phyloP scores from a whole-genome alignment of 2,888 invertebrate species.

The Heterodera filipjevi region DNA sequence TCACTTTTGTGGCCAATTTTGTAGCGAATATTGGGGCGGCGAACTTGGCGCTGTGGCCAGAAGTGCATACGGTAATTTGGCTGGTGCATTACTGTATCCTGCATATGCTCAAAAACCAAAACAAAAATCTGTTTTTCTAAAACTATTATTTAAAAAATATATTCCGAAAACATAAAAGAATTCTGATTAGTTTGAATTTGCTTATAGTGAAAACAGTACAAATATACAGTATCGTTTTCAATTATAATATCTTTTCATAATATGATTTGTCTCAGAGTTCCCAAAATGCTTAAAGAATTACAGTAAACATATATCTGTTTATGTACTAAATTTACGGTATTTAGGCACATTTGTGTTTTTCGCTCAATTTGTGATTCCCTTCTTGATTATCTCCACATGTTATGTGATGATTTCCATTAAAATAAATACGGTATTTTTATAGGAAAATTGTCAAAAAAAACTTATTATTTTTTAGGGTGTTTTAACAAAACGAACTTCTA shows the following conservation, averaged over 20 bases:
- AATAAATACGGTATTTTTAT: conserved; percentile 47
- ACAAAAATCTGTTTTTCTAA: not conserved
- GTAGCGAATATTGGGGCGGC: conserved; percentile 60
- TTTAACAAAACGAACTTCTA: conserved; percentile 8
- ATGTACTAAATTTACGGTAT: not conserved
- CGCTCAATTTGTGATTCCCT: conserved; percentile 61
- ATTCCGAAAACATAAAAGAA: too few relatives aligned
- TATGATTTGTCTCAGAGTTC: not conserved
- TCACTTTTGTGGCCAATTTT: conserved; percentile 52
- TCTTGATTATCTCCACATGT: conserved; percentile 58
- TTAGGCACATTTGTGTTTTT: conserved; percentile 59
- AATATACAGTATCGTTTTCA: too few relatives aligned
- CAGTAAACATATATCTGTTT: too few relatives aligned
- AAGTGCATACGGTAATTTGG: conserved; percentile 15
- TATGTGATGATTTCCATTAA: conserved; percentile 59
- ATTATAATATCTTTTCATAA: too few relatives aligned
- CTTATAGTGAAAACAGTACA: too few relatives aligned
- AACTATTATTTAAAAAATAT: too few relatives aligned
- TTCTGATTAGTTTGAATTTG: too few relatives aligned
- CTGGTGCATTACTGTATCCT: not conserved
- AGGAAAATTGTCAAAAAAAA: not conserved
- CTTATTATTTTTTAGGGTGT: too few relatives aligned
- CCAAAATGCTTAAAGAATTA: not conserved
- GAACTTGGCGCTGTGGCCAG: conserved; percentile 28
- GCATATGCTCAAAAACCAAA: too few relatives aligned